Evolutionary conservation across 23 tunicate species (phyloP), one percentile per base, ranked within the genome.

Genomic region (Halocynthia roretzi): DNA sequence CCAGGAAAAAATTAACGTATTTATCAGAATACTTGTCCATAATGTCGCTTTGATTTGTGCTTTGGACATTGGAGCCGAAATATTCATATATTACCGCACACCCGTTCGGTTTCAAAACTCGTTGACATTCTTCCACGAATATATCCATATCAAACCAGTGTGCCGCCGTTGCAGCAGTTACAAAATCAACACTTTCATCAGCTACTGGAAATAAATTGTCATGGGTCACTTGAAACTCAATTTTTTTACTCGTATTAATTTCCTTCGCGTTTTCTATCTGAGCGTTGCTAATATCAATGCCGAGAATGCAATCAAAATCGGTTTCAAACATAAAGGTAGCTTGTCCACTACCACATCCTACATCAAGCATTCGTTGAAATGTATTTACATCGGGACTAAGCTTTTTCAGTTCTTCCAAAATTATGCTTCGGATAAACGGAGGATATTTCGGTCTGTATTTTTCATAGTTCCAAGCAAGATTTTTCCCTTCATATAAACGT

Each of bases 341-440:
- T 63, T 63, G 68, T 63, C 68, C 68, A 63, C 68, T 63, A 10
- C 68, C 68, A 63, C 68, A 63, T 8, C 11, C 68, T 19, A 63
- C 68, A 10, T 63, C 68, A 63, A 63, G 8, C 10, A 63, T 7
- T 8, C 7, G 20, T 8, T 8, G 7, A 63, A 63, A 63, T 10
- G 8, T 63, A 18, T 44, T 44, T 44, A 44, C 21, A 10, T 63
- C 21, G 20, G 7, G 10, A 10, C 7, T 63, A 7, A 18, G 8
- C 11, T 8, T 8, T 7, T 10, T 7, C 7, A 44, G 7, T 63
- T 63, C 68, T 7, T 63, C 68, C 68, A 63, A 63, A 7, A 63
- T 63, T 19, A 8, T 7, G 20, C 21, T 63, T 10, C 19, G 10
- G 7, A 63, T 63, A 10, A 63, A 63, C 21, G 8, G 68, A 63